These are phyloP conservation scores for Cantharis lateralis DNA, from an alignment of 2,888 invertebrate genomes.

Conservation along the genomic window DNA sequence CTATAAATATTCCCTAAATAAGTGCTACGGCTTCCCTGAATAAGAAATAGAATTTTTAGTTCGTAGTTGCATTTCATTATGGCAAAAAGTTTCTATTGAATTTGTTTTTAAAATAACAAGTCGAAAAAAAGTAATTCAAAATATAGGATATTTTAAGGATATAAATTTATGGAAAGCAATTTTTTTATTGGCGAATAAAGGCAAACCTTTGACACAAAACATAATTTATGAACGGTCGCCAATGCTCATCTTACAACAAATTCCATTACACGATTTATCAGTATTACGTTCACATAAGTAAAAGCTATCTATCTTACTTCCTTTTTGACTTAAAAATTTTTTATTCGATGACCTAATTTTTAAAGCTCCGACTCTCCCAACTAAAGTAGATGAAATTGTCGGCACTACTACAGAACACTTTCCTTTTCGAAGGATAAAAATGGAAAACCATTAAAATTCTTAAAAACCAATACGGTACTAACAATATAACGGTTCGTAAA, in stretches of 20 bases:
- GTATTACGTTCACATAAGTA: conserved; percentile 28
- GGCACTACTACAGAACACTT: neutral
- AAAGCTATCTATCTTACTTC: conserved; percentile 11
- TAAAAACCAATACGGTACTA: conserved; percentile 29
- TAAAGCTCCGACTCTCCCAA: neutral
- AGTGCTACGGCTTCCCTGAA: neutral
- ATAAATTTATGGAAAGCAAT: conserved; percentile 31
- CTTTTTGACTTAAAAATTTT: neutral
- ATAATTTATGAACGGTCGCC: conserved; percentile 29
- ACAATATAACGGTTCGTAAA: conserved; percentile 31
- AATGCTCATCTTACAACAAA: conserved; percentile 27
- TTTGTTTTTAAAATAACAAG: neutral
- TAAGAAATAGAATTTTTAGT: neutral
- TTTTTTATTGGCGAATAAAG: conserved; percentile 29
- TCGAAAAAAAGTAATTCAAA: conserved; percentile 11
- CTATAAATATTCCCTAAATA: neutral
- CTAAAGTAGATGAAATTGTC: neutral
- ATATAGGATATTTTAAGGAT: conserved; percentile 28
- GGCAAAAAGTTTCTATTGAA: neutral
- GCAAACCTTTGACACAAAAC: conserved; percentile 31
- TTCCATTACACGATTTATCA: conserved; percentile 30
- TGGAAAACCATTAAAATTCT: conserved; percentile 30
- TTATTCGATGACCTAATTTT: conserved; percentile 6
- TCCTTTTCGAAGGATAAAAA: neutral
- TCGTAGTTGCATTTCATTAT: neutral